phyloP scores from a whole-genome alignment of 2,113 vertebrate genomes.

The Atherinomorus stipes region DNA sequence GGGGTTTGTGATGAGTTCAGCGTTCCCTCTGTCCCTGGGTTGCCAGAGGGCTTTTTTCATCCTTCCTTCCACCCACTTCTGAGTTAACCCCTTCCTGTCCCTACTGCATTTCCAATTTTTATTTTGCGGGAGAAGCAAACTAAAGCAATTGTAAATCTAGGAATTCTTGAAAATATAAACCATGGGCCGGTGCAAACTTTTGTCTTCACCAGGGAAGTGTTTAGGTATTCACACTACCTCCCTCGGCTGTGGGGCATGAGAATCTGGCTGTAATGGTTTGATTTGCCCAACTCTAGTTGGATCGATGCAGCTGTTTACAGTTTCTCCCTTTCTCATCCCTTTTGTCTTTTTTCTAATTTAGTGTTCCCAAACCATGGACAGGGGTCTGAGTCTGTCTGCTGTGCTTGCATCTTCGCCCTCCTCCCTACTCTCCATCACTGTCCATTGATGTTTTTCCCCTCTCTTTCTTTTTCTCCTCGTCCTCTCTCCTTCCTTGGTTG shows the following conservation, averaged over 20 bases:
- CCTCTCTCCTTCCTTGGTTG: conserved; percentile 85
- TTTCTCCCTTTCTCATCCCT: conserved; percentile 83
- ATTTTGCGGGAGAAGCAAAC: conserved; percentile 37
- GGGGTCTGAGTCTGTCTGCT: conserved; percentile 84
- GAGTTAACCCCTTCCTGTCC: conserved; percentile 76
- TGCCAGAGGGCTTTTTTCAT: conserved; percentile 79
- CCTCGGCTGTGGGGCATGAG: conserved; percentile 58
- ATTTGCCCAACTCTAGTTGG: conserved; percentile 83
- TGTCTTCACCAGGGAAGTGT: conserved; percentile 52
- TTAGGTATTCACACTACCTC: conserved; percentile 63
- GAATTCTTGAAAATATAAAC: conserved; percentile 50
- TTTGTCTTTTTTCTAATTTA: conserved; percentile 88
- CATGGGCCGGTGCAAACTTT: conserved; percentile 63
- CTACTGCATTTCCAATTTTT: conserved; percentile 36
- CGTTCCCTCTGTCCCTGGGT: conserved; percentile 82
- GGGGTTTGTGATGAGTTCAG: conserved; percentile 87
- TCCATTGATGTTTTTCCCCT: conserved; percentile 83
- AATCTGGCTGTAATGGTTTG: conserved; percentile 79
- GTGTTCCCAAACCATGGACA: conserved; percentile 86
- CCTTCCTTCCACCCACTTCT: conserved; percentile 63
- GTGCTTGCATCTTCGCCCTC: conserved; percentile 88
- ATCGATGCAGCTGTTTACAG: conserved; percentile 85
- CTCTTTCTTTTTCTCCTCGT: conserved; percentile 79
- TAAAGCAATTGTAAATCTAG: conserved; percentile 48
- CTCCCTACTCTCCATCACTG: conserved; percentile 90